phyloP scores from a whole-genome alignment of 1,140 invertebrate genomes.

The Solenopsis invicta region DNA sequence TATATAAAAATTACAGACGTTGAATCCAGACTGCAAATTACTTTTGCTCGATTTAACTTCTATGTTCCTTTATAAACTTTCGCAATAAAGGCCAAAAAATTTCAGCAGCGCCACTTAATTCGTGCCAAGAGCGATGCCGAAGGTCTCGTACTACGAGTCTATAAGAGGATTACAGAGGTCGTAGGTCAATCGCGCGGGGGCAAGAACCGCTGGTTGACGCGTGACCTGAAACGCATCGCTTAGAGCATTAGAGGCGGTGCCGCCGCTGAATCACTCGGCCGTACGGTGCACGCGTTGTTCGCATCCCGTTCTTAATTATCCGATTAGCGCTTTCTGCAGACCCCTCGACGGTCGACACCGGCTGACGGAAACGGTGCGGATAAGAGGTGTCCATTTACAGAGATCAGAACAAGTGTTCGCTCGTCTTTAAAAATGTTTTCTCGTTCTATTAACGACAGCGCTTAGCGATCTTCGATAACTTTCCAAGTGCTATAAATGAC shows the following conservation, averaged over 20 bases:
- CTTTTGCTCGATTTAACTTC: not conserved
- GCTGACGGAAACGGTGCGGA: slow-evolving; percentile 40
- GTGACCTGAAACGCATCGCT: slow-evolving; percentile 79
- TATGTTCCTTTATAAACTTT: not conserved
- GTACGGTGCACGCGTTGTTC: slow-evolving; percentile 62
- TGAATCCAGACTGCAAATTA: not conserved
- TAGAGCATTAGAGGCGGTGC: slow-evolving; percentile 66
- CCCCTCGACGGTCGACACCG: not conserved
- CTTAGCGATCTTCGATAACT: not conserved
- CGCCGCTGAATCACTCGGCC: slow-evolving; percentile 82
- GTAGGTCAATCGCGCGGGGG: slow-evolving; percentile 67
- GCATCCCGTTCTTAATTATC: slow-evolving; percentile 72
- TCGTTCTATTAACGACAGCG: not conserved
- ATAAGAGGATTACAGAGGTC: slow-evolving; percentile 74
- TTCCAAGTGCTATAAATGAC: not conserved
- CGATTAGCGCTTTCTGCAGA: slow-evolving; percentile 59
- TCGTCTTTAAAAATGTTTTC: not conserved
- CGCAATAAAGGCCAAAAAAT: slow-evolving; percentile 28
- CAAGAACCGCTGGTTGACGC: slow-evolving; percentile 83
- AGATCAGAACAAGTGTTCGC: slow-evolving; percentile 52
- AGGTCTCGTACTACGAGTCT: slow-evolving; percentile 61
- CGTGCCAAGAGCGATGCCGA: slow-evolving; percentile 54
- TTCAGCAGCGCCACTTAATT: slow-evolving; percentile 27
- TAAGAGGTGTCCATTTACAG: slow-evolving; percentile 45
- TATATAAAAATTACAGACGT: not conserved